phyloP scores from a whole-genome alignment of 2,888 invertebrate species.

The Octonoba sinensis region DNA sequence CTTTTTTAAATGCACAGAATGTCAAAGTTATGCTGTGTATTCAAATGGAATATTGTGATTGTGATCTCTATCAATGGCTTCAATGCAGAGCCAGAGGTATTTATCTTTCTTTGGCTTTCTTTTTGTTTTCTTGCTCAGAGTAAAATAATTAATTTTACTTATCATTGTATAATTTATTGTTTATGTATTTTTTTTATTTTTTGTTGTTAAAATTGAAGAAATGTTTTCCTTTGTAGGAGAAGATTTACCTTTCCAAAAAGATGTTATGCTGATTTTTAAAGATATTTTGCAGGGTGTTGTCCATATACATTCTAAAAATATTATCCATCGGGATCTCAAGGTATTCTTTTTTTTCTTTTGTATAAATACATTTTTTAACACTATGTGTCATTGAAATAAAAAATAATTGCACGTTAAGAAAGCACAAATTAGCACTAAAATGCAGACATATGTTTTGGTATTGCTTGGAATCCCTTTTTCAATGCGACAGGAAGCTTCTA shows the following conservation, averaged over 20 bases:
- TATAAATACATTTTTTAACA: neutral
- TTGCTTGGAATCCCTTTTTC: too few relatives aligned
- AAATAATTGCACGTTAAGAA: too few relatives aligned
- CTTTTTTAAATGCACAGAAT: neutral
- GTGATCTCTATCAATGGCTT: constrained; percentile 83
- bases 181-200: neutral
- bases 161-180: neutral
- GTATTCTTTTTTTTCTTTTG: constrained; percentile 66
- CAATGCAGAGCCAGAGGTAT: constrained; percentile 73
- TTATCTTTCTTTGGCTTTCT: neutral
- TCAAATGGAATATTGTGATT: constrained; percentile 86
- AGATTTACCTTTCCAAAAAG: constrained; percentile 73
- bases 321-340: constrained; percentile 87
- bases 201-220: neutral
- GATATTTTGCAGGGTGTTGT: constrained; percentile 81
- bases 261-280: constrained; percentile 75
- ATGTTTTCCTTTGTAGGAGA: constrained; percentile 16
- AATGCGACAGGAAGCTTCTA: too few relatives aligned
- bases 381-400: too few relatives aligned
- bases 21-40: constrained; percentile 78
- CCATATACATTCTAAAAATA: constrained; percentile 82
- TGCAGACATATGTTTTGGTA: too few relatives aligned
- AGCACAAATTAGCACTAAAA: too few relatives aligned
- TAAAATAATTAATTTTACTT: neutral
- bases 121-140: neutral